A percentile compares a stretch with the other conserved stretches of the same genome.
phyloP scores from a whole-genome alignment of 2,113 vertebrate genomes.

The Pygoscelis adeliae region DNA sequence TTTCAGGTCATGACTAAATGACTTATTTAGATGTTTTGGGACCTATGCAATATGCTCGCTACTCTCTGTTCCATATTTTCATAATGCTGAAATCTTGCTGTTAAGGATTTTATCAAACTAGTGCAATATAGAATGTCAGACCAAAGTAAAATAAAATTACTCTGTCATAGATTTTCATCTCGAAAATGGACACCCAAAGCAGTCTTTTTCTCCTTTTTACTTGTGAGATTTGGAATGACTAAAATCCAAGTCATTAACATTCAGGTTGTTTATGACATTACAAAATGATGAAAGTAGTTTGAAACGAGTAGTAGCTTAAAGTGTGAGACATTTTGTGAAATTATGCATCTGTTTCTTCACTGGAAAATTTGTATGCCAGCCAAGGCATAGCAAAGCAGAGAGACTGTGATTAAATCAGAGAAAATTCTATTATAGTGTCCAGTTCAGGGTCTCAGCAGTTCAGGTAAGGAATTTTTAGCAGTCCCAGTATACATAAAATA shows the following conservation, averaged over 20 bases:
- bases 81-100: not conserved
- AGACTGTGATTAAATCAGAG: not conserved
- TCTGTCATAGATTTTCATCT: not conserved
- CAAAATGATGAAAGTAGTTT: slow-evolving; percentile 19
- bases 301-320: slow-evolving; percentile 27
- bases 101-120: not conserved
- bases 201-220: not conserved
- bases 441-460: not conserved
- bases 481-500: not conserved
- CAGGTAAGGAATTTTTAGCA: not conserved
- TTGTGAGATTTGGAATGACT: not conserved
- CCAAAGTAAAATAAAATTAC: not conserved
- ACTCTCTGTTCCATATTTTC: not conserved
- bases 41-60: not conserved
- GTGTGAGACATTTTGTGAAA: slow-evolving; percentile 54
- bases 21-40: not conserved
- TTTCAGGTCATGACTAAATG: not conserved
- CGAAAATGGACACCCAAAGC: not conserved
- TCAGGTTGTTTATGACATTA: slow-evolving; percentile 51
- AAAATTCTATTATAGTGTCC: not conserved
- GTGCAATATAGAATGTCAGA: not conserved
- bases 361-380: slow-evolving; percentile 11
- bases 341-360: slow-evolving; percentile 46
- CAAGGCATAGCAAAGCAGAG: not conserved
- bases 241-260: slow-evolving; percentile 40